These are phyloP conservation scores for Eristalis pertinax DNA, from an alignment of 2,888 invertebrate genomes.

Conservation along the genomic window DNA sequence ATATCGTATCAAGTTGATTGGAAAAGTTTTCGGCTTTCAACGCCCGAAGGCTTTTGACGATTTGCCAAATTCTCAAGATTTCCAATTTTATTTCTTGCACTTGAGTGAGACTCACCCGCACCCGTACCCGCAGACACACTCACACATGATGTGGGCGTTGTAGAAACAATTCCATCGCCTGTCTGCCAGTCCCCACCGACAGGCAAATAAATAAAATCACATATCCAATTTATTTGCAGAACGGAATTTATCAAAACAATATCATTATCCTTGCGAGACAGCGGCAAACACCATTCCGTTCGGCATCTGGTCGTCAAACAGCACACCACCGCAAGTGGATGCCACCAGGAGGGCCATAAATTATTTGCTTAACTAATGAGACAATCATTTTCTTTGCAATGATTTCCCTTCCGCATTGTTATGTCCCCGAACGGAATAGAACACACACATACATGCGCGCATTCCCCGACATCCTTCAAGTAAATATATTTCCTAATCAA, in stretches of 20 bases:
- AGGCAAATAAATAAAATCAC: conserved; percentile 62
- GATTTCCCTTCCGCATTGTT: conserved; percentile 55
- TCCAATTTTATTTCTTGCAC: conserved; percentile 42
- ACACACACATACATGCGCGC: neutral
- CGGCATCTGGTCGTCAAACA: conserved; percentile 17
- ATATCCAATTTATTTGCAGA: conserved; percentile 67
- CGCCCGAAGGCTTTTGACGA: conserved; percentile 29
- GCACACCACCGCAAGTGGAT: conserved; percentile 49
- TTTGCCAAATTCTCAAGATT: conserved; percentile 47
- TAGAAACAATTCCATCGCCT: conserved; percentile 38
- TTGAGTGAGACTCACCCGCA: neutral
- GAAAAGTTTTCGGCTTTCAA: conserved; percentile 54
- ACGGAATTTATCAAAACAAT: conserved; percentile 66
- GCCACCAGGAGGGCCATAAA: conserved; percentile 44
- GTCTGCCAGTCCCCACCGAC: neutral
- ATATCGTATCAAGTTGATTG: conserved; percentile 52
- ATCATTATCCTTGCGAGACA: conserved; percentile 49
- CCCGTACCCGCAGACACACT: neutral
- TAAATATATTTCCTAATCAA: conserved; percentile 81
- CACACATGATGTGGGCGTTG: conserved; percentile 17
- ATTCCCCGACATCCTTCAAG: conserved; percentile 44
- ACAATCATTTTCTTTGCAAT: conserved; percentile 72
- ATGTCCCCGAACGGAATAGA: neutral
- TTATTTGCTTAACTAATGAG: conserved; percentile 73
- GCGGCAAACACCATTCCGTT: conserved; percentile 3